A percentile compares a stretch with the other conserved stretches of the same genome.
phyloP scores from a whole-genome alignment of 1,140 invertebrate species.

The Octopus bimaculoides region DNA sequence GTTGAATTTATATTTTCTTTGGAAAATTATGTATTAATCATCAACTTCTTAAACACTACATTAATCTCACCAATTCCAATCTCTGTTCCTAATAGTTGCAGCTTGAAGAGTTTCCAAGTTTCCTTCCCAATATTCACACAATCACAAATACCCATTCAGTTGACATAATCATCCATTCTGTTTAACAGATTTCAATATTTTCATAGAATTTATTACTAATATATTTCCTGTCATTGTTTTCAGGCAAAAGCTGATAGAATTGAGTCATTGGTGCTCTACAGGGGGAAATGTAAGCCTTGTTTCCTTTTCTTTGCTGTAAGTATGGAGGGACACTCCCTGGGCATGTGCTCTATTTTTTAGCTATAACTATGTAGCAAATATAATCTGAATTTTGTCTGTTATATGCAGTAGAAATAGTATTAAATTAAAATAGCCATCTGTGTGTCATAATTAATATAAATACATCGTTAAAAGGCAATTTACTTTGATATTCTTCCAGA shows the following conservation, averaged over 20 bases:
- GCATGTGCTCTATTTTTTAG: not conserved
- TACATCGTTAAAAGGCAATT: not conserved
- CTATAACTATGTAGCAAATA: not conserved
- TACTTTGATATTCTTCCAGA: not conserved
- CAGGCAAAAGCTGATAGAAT: slow-evolving; percentile 85
- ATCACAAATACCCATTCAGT: no score
- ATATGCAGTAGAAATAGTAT: not conserved
- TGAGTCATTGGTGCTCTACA: slow-evolving; percentile 72
- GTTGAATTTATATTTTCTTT: no score
- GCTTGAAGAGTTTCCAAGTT: no score
- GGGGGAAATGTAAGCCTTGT: slow-evolving; percentile 83
- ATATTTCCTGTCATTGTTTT: slow-evolving; percentile 7
- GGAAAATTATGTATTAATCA: no score
- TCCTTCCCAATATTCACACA: no score
- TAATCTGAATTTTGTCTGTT: not conserved
- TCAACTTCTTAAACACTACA: no score
- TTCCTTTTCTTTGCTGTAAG: slow-evolving; percentile 87
- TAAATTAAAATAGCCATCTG: not conserved
- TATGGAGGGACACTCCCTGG: slow-evolving; percentile 12
- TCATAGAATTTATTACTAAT: no score
- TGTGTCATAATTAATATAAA: not conserved
- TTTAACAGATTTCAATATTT: no score
- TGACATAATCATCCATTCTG: no score
- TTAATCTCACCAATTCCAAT: no score
- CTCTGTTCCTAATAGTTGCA: no score